Evolutionary conservation across 2,888 invertebrate species (phyloP), one percentile per base, ranked within the genome.

Genomic region (Congeria kusceri): DNA sequence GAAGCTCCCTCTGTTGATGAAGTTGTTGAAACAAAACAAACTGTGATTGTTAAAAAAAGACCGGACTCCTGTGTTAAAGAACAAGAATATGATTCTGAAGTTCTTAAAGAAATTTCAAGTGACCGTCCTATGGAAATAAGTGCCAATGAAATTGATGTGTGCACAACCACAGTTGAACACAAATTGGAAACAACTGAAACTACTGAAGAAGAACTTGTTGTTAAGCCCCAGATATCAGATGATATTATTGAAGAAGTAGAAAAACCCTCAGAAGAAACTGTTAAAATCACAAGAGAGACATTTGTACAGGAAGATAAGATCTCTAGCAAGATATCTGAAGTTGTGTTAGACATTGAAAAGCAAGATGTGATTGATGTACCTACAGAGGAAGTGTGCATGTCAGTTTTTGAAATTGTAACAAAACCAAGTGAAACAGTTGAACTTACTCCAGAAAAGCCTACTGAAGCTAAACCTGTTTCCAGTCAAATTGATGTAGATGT

Each of bases 341-440:
- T 61, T 4, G 61, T 53, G n/a, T 53, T 56, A 49, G 13, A 39
- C 11, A n/a, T 44, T 27, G 46, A 27, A 25, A 59, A 68, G 47
- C 68, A 27, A 28, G 59, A 68, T n/a, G 39, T 70, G 18, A 20
- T 20, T 32, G 69, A 62, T 29, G 49, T 70, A 18, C 13, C 25
- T 53, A 61, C 61, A 70, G 23, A 59, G 29, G 71, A 71, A 58
- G 23, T 44, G 46, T 62, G 46, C 5, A 28, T 57, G 27, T 57
- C 71, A 57, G 44, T 23, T 11, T 46, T 71, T 64, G 64, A 63
- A n/a, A 64, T 63, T 23, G 46, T 53, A 18, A 25, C 44, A 28
- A 84, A 86, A 78, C 62, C 63, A 25, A 80, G 65, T 56, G 81
- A 83, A 59, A 83, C 78, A n/a, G 82, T 84, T 4, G 65, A 63